These are phyloP conservation scores for Sterna hirundo DNA, from an alignment of 2,113 vertebrate species.

Conservation along the genomic window DNA sequence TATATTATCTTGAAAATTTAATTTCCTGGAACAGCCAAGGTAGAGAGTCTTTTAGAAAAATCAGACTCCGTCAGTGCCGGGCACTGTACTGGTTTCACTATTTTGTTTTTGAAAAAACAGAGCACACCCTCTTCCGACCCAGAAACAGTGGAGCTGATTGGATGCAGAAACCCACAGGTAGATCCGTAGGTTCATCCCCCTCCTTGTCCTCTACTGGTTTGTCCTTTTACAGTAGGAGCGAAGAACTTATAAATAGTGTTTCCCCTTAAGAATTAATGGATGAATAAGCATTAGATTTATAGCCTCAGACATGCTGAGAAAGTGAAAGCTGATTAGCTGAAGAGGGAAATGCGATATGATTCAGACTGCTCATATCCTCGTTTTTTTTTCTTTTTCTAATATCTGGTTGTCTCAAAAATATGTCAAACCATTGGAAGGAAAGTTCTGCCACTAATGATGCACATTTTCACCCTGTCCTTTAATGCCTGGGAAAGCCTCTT, in stretches of 20 bases:
- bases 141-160: background rate
- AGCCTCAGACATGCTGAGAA: background rate
- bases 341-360: background rate
- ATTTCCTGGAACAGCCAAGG: constrained; percentile 15
- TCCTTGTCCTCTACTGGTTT: background rate
- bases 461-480: background rate
- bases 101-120: constrained; percentile 49
- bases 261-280: background rate
- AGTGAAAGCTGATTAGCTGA: background rate
- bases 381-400: background rate
- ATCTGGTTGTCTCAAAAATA: background rate
- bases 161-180: background rate
- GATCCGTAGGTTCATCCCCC: background rate
- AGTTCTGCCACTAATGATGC: background rate
- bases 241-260: background rate
- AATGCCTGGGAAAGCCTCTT: background rate
- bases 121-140: background rate
- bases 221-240: background rate
- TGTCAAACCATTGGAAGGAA: background rate
- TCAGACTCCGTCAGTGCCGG: background rate
- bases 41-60: background rate
- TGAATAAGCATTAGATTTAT: background rate
- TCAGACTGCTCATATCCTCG: background rate
- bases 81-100: background rate
- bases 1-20: constrained; percentile 1